A percentile compares a stretch with the other conserved stretches of the same genome.
Conservation (phyloP, 2,113 vertebrate genomes). For the Cololabis saira region DNA sequence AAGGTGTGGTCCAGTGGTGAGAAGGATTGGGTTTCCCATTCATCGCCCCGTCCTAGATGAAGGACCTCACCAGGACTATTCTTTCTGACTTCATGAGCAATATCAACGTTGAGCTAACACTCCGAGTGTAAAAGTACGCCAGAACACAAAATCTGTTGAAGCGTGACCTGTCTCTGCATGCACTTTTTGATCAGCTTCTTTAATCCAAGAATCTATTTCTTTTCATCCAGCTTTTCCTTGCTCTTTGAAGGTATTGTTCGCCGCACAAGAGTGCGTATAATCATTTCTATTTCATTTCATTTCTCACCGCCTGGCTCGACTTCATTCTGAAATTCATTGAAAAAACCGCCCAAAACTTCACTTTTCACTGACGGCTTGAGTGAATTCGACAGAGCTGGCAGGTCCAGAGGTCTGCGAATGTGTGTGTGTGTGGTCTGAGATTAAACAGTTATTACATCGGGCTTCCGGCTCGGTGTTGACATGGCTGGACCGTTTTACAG, state of each 20-base stretch:
- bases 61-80: conserved; percentile 10
- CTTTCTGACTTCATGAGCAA: neutral
- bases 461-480: conserved; percentile 18
- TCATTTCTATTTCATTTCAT: no score
- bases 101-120: neutral
- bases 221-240: no score
- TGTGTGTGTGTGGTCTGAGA: conserved; percentile 54
- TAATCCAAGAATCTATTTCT: conserved; percentile 3
- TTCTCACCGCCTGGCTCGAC: no score
- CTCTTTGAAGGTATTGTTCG: no score
- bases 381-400: neutral
- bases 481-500: conserved; percentile 2
- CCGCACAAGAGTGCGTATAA: no score
- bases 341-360: no score
- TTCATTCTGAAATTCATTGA: no score
- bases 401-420: conserved; percentile 9
- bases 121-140: neutral
- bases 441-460: conserved; percentile 37
- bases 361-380: neutral
- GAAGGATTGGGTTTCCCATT: conserved; percentile 70
- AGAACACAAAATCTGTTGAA: conserved; percentile 1
- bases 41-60: conserved; percentile 51
- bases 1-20: conserved; percentile 64
- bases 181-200: neutral
- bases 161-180: neutral